phyloP scores from a whole-genome alignment of 2,888 invertebrate genomes.

The Helleia helle region DNA sequence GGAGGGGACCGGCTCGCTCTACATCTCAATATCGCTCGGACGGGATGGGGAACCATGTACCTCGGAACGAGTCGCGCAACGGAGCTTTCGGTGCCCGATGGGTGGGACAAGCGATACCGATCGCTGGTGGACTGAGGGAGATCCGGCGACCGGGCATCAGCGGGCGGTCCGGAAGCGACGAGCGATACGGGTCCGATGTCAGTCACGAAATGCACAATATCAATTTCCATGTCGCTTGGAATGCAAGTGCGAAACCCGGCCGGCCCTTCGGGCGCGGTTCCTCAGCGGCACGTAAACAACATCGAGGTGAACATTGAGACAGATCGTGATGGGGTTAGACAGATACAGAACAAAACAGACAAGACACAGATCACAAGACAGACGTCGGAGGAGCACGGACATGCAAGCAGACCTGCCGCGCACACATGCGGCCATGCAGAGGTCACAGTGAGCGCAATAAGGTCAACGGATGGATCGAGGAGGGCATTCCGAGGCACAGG shows the following conservation, averaged over 20 bases:
- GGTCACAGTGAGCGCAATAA: conserved; percentile 58
- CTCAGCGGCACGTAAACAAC: conserved; percentile 44
- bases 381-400: conserved; percentile 45
- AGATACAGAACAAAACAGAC: conserved; percentile 66
- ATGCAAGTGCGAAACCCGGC: conserved; percentile 65
- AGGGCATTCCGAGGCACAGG: conserved; percentile 76
- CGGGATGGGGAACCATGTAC: conserved; percentile 72
- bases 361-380: conserved; percentile 71
- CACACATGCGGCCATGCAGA: conserved; percentile 62
- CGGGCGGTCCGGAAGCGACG: conserved; percentile 28
- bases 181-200: conserved; percentile 26
- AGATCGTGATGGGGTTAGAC: conserved; percentile 49
- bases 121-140: conserved; percentile 22
- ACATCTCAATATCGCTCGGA: conserved; percentile 75
- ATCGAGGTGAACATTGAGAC: conserved; percentile 50
- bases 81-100: conserved; percentile 40
- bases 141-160: conserved; percentile 23
- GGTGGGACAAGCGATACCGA: conserved; percentile 41
- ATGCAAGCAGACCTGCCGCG: conserved; percentile 58
- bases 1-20: conserved; percentile 62
- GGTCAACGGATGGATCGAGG: conserved; percentile 65
- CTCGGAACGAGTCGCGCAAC: conserved; percentile 72
- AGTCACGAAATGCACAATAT: conserved; percentile 45
- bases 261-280: conserved; percentile 41
- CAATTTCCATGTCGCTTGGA: conserved; percentile 74